phyloP scores from a whole-genome alignment of 2,888 invertebrate genomes.

The Myopa tessellatipennis region DNA sequence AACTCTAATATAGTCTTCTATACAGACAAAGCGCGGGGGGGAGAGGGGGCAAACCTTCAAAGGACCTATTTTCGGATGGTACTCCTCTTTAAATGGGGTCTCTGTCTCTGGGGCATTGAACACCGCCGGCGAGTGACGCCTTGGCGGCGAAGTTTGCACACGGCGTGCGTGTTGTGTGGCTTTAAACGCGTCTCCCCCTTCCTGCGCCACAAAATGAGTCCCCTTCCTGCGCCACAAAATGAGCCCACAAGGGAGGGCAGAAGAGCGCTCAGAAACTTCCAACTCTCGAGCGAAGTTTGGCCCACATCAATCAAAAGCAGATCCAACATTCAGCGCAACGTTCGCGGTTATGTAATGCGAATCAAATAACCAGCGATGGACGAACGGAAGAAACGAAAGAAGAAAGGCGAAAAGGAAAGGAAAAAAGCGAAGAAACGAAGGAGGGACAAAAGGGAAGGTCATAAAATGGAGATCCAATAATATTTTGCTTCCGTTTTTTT shows the following conservation, averaged over 20 bases:
- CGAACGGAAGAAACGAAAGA: neutral
- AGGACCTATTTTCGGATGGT: too few species aligned
- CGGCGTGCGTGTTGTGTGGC: neutral
- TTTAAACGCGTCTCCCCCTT: neutral
- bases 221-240: neutral
- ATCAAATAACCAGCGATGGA: constrained; percentile 11
- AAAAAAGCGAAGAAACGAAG: neutral
- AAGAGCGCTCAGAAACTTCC: neutral
- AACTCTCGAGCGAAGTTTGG: neutral
- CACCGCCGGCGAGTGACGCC: too few species aligned
- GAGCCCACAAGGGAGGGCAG: too few species aligned
- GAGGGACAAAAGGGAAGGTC: too few species aligned
- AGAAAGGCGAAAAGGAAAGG: neutral
- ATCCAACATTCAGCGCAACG: neutral
- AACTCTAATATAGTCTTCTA: too few species aligned
- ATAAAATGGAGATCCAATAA: neutral
- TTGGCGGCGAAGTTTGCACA: too few species aligned
- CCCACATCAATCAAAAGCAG: constrained; percentile 18
- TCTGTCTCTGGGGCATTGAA: too few species aligned
- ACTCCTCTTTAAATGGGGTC: neutral
- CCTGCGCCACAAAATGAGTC: neutral
- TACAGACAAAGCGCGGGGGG: too few species aligned
- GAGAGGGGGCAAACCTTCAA: too few species aligned
- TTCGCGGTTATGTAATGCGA: constrained; percentile 23
- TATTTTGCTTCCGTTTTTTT: neutral